phyloP scores from a whole-genome alignment of 2,797 vertebrate genomes.

The Lacerta viridis region DNA sequence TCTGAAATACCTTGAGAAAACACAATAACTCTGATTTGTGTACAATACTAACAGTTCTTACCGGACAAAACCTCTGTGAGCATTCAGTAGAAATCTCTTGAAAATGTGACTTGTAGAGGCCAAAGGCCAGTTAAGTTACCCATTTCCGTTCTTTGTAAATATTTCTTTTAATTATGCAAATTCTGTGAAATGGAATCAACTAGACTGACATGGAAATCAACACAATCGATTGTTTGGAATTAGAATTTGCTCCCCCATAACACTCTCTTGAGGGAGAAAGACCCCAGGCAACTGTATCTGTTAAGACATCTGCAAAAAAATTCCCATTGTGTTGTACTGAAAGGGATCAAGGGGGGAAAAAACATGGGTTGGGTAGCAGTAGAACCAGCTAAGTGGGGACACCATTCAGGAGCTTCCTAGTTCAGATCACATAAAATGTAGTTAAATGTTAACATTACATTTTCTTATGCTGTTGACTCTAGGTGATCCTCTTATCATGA shows the following conservation, averaged over 20 bases:
- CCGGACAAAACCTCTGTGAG: neutral
- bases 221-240: slow-evolving; percentile 37
- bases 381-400: neutral
- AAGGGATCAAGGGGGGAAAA: neutral
- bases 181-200: neutral
- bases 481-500: neutral
- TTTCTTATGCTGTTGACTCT: slow-evolving; percentile 6
- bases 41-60: neutral
- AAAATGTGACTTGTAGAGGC: neutral
- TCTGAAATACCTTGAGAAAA: neutral
- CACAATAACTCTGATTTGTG: neutral
- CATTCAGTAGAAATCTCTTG: neutral
- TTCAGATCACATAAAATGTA: neutral
- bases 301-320: neutral
- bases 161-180: slow-evolving; percentile 36
- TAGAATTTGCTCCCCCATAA: neutral
- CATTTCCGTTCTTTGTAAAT: neutral
- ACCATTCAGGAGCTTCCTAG: neutral
- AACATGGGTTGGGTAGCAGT: neutral
- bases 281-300: neutral
- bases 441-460: slow-evolving; percentile 33
- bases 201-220: slow-evolving; percentile 5
- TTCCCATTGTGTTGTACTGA: neutral
- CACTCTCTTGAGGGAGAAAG: neutral
- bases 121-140: neutral